Evolutionary conservation across 2,113 vertebrate genomes (phyloP).

Genomic region (Alligator mississippiensis): DNA sequence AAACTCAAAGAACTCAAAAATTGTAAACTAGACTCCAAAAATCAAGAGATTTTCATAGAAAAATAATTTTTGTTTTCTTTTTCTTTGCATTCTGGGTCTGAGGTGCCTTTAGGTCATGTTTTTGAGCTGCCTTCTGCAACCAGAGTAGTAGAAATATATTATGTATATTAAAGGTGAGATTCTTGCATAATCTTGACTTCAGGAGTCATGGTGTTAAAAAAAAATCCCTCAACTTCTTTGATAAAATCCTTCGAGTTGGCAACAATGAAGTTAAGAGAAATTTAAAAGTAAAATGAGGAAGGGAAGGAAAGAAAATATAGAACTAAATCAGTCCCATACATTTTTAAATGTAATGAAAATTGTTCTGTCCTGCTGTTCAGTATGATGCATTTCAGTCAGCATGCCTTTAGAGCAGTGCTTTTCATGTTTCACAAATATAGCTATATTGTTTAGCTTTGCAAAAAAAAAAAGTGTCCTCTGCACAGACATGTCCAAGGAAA

Average conservation of each 20-base stretch:
- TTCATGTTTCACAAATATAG: neutral
- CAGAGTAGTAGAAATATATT: constrained; percentile 14
- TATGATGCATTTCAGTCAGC: neutral
- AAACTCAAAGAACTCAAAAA: neutral
- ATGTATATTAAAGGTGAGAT: constrained; percentile 50
- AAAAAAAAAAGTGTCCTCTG: neutral
- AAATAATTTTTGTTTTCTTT: neutral
- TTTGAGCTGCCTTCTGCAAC: constrained; percentile 56
- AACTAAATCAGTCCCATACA: neutral
- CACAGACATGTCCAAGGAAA: neutral
- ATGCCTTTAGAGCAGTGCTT: neutral
- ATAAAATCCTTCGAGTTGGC: neutral
- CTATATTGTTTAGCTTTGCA: neutral
- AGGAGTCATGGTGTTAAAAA: neutral
- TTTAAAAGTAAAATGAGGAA: neutral
- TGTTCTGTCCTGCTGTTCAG: neutral
- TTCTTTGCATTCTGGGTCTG: neutral
- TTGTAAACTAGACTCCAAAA: neutral
- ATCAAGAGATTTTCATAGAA: neutral
- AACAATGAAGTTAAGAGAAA: neutral
- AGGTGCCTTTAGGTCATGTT: constrained; percentile 48
- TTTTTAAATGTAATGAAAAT: neutral
- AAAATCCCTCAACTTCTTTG: neutral
- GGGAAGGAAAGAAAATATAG: neutral
- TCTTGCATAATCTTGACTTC: constrained; percentile 13